Percentiles rank a stretch among this genome's conserved stretches.
phyloP scores from a whole-genome alignment of 53 echinoderm and acorn worm genomes.

The Temnopleurus reevesii region DNA sequence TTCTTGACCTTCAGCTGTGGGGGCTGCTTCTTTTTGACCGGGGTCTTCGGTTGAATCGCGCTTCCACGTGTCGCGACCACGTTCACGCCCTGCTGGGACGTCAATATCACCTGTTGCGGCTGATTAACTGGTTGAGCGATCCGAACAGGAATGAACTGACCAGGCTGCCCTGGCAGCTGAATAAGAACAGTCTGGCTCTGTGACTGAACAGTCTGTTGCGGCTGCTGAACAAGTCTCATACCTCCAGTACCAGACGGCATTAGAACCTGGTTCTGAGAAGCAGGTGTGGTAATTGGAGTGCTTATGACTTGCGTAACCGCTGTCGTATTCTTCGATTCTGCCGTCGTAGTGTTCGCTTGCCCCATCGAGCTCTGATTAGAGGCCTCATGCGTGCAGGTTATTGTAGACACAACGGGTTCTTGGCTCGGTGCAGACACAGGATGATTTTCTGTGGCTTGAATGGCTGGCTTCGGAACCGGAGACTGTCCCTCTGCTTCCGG shows the following conservation, averaged over 20 bases:
- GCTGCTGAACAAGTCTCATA: conserved; percentile 31
- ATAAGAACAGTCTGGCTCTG: conserved; percentile 78
- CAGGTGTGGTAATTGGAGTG: conserved; percentile 80
- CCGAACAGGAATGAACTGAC: conserved; percentile 70
- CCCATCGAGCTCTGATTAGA: conserved; percentile 53
- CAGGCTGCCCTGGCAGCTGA: conserved; percentile 73
- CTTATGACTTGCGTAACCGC: conserved; percentile 80
- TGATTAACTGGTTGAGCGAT: conserved; percentile 69
- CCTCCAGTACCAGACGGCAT: conserved; percentile 52
- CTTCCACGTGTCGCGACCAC: conserved; percentile 59
- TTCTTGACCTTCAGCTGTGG: conserved; percentile 53
- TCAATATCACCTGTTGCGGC: conserved; percentile 77
- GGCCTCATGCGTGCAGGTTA: conserved; percentile 64
- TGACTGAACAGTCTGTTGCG: conserved; percentile 31
- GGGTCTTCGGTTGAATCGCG: conserved; percentile 58
- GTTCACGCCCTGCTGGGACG: conserved; percentile 64
- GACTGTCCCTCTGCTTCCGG: conserved; percentile 52
- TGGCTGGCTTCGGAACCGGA: not conserved
- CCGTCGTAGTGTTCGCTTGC: conserved; percentile 65
- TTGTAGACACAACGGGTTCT: not conserved
- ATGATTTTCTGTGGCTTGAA: not conserved
- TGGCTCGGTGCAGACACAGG: not conserved
- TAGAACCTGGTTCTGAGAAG: conserved; percentile 64
- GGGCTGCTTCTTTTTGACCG: conserved; percentile 65
- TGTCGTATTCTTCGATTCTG: conserved; percentile 70